Base-by-base conservation (phyloP, 2,888 invertebrate genomes). In the Aleiodes alternator region DNA sequence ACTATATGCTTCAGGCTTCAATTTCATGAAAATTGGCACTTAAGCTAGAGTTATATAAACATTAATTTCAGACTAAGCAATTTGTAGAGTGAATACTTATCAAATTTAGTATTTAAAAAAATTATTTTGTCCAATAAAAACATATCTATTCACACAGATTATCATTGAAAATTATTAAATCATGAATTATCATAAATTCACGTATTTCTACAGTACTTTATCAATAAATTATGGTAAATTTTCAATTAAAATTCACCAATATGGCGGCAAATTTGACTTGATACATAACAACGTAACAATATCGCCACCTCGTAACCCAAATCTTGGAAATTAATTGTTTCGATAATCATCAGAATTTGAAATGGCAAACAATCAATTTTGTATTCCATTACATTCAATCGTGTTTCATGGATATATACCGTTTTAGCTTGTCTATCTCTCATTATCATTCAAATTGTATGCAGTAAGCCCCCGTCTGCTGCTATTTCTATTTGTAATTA, bases 21-120 rank as follows among this genome's bases (percentile, higher is more conserved):
- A 79, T 79, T 79, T 76, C 76, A 77, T 75, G 76, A 77, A 79
- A 79, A 79, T 79, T 79, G 79, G 77, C 79, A 77, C 77, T 79
- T 79, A 76, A 77, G 72, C 72, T 76, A 8, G 3, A 78, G 76
- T 75, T 78, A 64, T 74, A 69, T 76, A 76, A 69, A 74, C 71
- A 43, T 43, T 43, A 43, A 9, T 43, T 43, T 9, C 43, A 43
- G 43, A 43, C 43, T 43, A 43, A 43, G 0, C 4, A 43, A 43
- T 43, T 43, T 9, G 5, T 43, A 43, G 11, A 9, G 9, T 43
- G 9, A 9, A 34, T 34, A 34, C 34, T 43, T 43, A 38, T 38
- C 38, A 38, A 38, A 38, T 38, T 7, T 38, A 7, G 8, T 38
- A 4, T 38, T 38, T 38, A 1, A 2, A 23, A 23, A 23, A 23